Base-by-base conservation (phyloP, 2,797 vertebrate genomes). In the Ptychadena robeensis region DNA sequence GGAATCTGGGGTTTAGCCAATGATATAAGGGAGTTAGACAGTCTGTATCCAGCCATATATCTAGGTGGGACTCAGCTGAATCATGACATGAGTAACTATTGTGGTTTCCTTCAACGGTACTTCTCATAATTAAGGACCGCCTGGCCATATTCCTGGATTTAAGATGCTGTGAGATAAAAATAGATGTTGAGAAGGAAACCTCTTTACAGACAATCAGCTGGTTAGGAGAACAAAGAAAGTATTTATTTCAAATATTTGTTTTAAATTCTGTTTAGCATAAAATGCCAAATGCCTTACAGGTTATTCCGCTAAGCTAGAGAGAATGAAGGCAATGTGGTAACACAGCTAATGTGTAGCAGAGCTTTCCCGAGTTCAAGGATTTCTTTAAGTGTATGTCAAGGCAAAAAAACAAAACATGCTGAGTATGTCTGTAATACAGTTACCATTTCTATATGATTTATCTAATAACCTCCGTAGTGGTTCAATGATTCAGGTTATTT, bases 61-160 rank as follows among this genome's bases (percentile, higher is more conserved):
- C 78, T 85, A 85, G 83, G 83, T 80, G 83, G 83, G 83, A 85
- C 83, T 18, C 53, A 48, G 78, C 27, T 85, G 72, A 80, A 70
- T 80, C 83, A 85, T 74, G 53, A 80, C 65, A 80, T 85, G 78
- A 85, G 57, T 85, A 85, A 80, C 65, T 65, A 7, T 35, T 85
- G 83, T 71, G 83, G 78, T 80, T 84, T 84, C 15, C 15, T 59
- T 75, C 31, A 63, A 75, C 65, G 72, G 57, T 63, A 74, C 74
- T 71, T 38, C 40, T 64, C 75, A 69, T 85, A 85, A 81, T 76
- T 71, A 81, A 69, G 64, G 31, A 53, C 57, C 70, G 80, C 65
- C 27, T 85, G 83, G 83, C 68, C 57, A 32, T 37, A 28, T 71
- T 76, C 83, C 78, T 76, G 15, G 38, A 11, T 18, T 80, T 75